These are phyloP conservation scores for Drosophila melanogaster DNA, from an alignment of 1,140 invertebrate genomes.

Conservation along the genomic window DNA sequence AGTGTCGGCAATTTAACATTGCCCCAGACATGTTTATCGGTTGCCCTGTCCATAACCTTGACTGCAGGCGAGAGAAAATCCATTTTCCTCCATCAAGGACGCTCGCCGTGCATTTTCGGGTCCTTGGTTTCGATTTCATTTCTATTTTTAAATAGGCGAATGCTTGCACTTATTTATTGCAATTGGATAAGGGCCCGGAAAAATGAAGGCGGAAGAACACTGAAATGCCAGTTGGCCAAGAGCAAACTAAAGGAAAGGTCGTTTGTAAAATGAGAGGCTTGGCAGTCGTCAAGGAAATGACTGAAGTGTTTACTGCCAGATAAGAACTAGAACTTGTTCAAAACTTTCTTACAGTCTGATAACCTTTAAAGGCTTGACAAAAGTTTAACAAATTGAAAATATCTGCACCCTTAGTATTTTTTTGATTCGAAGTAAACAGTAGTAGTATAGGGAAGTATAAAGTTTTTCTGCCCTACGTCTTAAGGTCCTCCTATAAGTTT, in stretches of 20 bases:
- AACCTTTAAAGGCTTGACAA: neutral
- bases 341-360: neutral
- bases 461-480: too few relatives aligned
- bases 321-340: neutral
- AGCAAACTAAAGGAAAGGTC: constrained; percentile 19
- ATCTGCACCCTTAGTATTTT: too few relatives aligned
- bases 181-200: constrained; percentile 38
- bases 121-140: constrained; percentile 34
- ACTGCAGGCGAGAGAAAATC: constrained; percentile 37
- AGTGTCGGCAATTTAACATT: constrained; percentile 10
- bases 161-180: constrained; percentile 6
- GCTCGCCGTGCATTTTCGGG: neutral
- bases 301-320: constrained; percentile 6
- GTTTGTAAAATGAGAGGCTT: constrained; percentile 25
- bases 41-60: constrained; percentile 48
- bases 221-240: constrained; percentile 9
- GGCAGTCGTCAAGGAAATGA: constrained; percentile 18
- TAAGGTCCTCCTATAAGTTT: neutral
- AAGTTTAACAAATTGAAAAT: neutral
- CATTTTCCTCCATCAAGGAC: constrained; percentile 41
- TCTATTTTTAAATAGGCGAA: constrained; percentile 32
- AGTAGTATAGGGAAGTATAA: too few relatives aligned
- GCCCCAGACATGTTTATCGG: constrained; percentile 27
- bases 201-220: constrained; percentile 17
- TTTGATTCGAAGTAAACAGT: too few relatives aligned